Evolutionary conservation across 2,113 vertebrate species (phyloP).

Genomic region (Etia nguti): DNA sequence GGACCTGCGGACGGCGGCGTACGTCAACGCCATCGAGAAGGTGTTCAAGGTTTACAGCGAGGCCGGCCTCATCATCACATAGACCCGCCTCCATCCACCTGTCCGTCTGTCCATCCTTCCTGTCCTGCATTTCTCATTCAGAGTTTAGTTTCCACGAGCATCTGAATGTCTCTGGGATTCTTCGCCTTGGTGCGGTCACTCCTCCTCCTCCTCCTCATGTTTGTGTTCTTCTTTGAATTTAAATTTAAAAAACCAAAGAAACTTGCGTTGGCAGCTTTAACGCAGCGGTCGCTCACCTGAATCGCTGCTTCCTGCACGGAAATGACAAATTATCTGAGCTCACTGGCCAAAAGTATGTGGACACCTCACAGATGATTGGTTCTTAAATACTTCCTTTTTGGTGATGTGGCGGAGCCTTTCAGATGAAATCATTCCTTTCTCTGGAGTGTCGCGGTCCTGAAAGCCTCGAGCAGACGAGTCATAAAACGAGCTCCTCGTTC

Average conservation of each 20-base stretch:
- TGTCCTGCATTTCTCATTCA: not conserved
- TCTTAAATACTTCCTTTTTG: too few species aligned
- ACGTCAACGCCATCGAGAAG: constrained; percentile 97
- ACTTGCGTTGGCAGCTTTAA: not conserved
- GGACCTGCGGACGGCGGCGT: constrained; percentile 94
- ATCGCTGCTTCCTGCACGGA: not conserved
- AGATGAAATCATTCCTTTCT: not conserved
- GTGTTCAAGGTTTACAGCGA: constrained; percentile 96
- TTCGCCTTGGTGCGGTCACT: not conserved
- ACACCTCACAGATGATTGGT: not conserved
- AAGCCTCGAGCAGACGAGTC: not conserved
- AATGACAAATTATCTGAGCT: not conserved
- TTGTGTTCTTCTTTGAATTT: not conserved
- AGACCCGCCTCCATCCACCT: constrained; percentile 11
- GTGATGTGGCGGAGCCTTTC: not conserved
- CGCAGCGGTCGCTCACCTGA: not conserved
- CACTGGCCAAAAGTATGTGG: not conserved
- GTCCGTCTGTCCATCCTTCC: not conserved
- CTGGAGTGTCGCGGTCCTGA: accelerated
- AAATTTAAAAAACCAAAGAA: not conserved
- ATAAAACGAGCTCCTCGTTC: not conserved
- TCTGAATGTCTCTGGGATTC: not conserved
- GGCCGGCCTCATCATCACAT: constrained; percentile 93
- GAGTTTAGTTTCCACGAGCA: not conserved
- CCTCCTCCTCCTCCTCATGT: not conserved